These are phyloP conservation scores for Tethea ocularis DNA, from an alignment of 2,888 invertebrate genomes.

Conservation along the genomic window DNA sequence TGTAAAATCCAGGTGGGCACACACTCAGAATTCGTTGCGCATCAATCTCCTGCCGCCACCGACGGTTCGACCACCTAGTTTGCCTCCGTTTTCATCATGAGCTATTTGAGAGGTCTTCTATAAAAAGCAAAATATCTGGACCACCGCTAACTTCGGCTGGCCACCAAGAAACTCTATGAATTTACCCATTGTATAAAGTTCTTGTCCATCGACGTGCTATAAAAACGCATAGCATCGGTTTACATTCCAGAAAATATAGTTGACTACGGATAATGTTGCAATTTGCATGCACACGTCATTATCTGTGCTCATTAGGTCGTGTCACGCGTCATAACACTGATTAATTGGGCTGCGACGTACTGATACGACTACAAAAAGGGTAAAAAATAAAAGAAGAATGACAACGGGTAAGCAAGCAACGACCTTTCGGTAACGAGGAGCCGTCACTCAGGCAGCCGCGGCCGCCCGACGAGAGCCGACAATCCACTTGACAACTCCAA, in stretches of 20 bases:
- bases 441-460: conserved; percentile 60
- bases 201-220: not conserved
- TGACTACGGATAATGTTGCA: conserved; percentile 24
- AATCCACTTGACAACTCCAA: conserved; percentile 64
- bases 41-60: conserved; percentile 28
- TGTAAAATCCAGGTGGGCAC: conserved; percentile 42
- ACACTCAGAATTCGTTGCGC: conserved; percentile 34
- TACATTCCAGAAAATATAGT: conserved; percentile 1
- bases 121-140: conserved; percentile 47
- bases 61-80: conserved; percentile 45
- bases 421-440: conserved; percentile 77
- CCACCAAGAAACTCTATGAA: conserved; percentile 14
- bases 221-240: not conserved
- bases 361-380: conserved; percentile 50
- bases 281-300: conserved; percentile 47
- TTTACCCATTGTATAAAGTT: not conserved
- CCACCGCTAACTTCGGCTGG: conserved; percentile 29
- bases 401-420: conserved; percentile 54
- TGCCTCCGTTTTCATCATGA: conserved; percentile 17
- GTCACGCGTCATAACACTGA: conserved; percentile 78
- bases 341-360: conserved; percentile 69
- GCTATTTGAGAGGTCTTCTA: conserved; percentile 27
- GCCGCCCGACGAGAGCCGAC: conserved; percentile 27
- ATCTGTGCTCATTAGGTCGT: conserved; percentile 64
- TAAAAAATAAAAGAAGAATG: conserved; percentile 52